Evolutionary conservation across 2,888 invertebrate genomes (phyloP), one percentile per base, ranked within the genome.

Genomic region (Idaea dimidiata): DNA sequence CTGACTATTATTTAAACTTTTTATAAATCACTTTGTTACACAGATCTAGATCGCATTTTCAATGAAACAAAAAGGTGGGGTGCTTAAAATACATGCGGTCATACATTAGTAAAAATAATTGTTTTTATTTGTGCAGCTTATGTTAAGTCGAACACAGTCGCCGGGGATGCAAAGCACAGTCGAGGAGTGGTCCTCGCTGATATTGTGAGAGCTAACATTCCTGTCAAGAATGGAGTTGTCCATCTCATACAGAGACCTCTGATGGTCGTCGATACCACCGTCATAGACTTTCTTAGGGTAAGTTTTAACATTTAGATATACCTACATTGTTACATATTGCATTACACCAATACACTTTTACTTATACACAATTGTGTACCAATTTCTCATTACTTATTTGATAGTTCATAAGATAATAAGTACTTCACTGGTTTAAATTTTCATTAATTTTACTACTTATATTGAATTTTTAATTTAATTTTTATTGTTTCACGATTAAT

Each of bases 181-280:
- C 94, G 95, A 61, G 98, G 98, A 10, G 97, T 97, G 3, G 98
- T 98, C 0, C 87, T 97, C 69, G 97, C 97, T 0, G 97, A 97
- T 86, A 97, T 98, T 67, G 95, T 97, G 8, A 95, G 96, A 80
- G 96, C 96, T 43, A 98, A 98, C 86, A 98, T 98, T 71, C 98
- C 98, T 0, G 97, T 98, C 32, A 95, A 95, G 79, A 98, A 98
- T 79, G 98, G 98, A 43, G 98, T 98, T 0, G 95, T 98, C 5
- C 98, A 99, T 89, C 94, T 99, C 68, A 98, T 98, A 72, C 96
- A 97, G 77, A 94, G 97, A 70, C 98, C 98, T 0, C 93, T 98
- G 16, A 97, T 98, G 96, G 96, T 98, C 64, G 97, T 97, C 60
- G 97, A 98, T 79, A 96, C 96, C n/a, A 96, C 96, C 4, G 96